A percentile compares a stretch with the other conserved stretches of the same genome.
Evolutionary conservation across 2,888 invertebrate species (phyloP).

Genomic region (Drosophila bunnanda): DNA sequence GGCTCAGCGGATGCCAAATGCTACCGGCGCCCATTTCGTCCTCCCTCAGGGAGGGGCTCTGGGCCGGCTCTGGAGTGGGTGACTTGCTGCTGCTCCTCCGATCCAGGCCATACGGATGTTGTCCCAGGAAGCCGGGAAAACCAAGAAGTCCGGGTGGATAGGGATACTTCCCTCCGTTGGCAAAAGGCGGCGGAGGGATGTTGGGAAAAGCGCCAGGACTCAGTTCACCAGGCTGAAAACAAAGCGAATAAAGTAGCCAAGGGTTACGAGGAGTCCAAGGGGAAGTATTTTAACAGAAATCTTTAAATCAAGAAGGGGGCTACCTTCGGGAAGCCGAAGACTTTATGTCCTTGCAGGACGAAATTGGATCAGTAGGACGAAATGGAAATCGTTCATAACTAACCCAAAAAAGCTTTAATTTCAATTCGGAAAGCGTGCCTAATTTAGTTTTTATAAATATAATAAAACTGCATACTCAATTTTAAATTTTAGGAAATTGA

Average conservation of each 20-base stretch:
- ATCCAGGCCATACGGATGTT: conserved; percentile 64
- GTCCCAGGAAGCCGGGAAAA: conserved; percentile 88
- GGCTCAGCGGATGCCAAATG: conserved; percentile 74
- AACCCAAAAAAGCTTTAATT: too few species aligned
- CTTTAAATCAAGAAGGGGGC: too few species aligned
- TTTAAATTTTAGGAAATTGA: too few species aligned
- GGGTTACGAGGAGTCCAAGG: not conserved
- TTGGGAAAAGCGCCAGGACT: conserved; percentile 84
- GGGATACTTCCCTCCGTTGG: conserved; percentile 80
- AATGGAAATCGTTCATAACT: too few species aligned
- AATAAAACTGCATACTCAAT: too few species aligned
- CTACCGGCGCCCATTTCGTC: conserved; percentile 50
- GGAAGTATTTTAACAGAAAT: not conserved
- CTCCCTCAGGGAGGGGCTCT: conserved; percentile 65
- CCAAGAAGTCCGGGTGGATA: conserved; percentile 91
- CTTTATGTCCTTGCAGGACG: too few species aligned
- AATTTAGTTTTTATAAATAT: too few species aligned
- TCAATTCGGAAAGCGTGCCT: too few species aligned
- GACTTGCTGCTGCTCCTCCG: conserved; percentile 70
- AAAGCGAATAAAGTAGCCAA: not conserved
- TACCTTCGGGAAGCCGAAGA: too few species aligned
- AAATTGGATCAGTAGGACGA: too few species aligned
- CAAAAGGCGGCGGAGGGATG: conserved; percentile 79
- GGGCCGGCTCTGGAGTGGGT: conserved; percentile 66
- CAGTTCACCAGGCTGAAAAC: conserved; percentile 75